Evolutionary conservation across 2,113 vertebrate genomes (phyloP).

Genomic region (Myxocyprinus asiaticus): DNA sequence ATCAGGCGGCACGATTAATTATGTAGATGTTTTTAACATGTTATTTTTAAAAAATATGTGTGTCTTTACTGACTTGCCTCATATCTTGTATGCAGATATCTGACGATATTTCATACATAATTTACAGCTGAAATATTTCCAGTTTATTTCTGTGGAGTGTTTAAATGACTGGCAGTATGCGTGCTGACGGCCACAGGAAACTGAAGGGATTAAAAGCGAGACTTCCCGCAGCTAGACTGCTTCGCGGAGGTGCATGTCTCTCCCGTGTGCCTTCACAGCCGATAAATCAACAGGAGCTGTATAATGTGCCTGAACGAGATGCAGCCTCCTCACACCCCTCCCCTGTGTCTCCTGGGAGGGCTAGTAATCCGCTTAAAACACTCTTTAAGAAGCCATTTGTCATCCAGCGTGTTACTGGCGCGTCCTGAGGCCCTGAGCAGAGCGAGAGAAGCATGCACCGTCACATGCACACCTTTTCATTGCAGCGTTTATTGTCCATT

Average conservation of each 20-base stretch:
- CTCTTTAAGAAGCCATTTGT: constrained; percentile 69
- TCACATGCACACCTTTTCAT: not conserved
- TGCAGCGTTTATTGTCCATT: too few relatives aligned
- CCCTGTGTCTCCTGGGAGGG: constrained; percentile 32
- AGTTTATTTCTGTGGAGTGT: not conserved
- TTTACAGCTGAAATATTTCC: not conserved
- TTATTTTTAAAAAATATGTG: too few relatives aligned
- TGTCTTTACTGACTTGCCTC: not conserved
- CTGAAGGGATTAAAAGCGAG: constrained; percentile 24
- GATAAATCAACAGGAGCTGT: constrained; percentile 61
- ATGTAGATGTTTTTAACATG: too few relatives aligned
- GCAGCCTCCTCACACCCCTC: constrained; percentile 4
- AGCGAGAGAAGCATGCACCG: not conserved
- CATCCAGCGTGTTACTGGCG: constrained; percentile 41
- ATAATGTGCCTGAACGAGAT: constrained; percentile 48
- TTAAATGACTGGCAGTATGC: not conserved
- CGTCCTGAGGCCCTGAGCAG: not conserved
- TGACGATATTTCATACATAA: not conserved
- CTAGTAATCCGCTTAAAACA: constrained; percentile 67
- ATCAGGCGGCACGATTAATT: too few relatives aligned
- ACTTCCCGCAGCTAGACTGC: constrained; percentile 34
- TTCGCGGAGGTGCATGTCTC: constrained; percentile 58
- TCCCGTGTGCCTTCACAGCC: constrained; percentile 55
- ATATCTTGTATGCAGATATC: not conserved
- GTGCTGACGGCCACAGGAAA: constrained; percentile 23